Conservation (phyloP, 2,888 invertebrate genomes). For the Linnaemya vulpina region DNA sequence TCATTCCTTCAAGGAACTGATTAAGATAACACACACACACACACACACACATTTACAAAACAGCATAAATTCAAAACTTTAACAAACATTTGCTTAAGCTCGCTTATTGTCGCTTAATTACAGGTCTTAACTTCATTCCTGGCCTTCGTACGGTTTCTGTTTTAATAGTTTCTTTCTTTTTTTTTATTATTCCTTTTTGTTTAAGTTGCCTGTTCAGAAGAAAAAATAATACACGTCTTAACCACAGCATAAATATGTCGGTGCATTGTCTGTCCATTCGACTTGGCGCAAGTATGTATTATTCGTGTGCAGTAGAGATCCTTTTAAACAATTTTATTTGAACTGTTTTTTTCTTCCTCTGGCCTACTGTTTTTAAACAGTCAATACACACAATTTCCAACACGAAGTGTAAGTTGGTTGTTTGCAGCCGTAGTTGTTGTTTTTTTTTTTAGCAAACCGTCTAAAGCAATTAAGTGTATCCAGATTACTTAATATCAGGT, state of each 20-base stretch:
- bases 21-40: not conserved
- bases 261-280: constrained; percentile 9
- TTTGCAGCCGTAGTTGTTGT: constrained; percentile 23
- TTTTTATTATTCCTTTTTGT: not conserved
- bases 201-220: constrained; percentile 9
- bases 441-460: constrained; percentile 66
- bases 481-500: constrained; percentile 74
- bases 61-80: constrained; percentile 67
- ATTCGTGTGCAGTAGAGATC: constrained; percentile 34
- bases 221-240: constrained; percentile 27
- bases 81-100: constrained; percentile 71
- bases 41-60: not conserved
- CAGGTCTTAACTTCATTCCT: constrained; percentile 71
- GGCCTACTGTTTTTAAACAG: constrained; percentile 61
- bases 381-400: constrained; percentile 52
- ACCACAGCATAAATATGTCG: constrained; percentile 54
- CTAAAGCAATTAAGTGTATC: constrained; percentile 73
- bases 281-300: constrained; percentile 23
- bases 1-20: constrained; percentile 11
- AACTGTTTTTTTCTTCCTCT: constrained; percentile 15
- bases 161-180: constrained; percentile 11
- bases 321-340: constrained; percentile 58
- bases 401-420: constrained; percentile 43
- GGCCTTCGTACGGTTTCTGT: constrained; percentile 63
- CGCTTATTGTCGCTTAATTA: constrained; percentile 72